A percentile compares a stretch with the other conserved stretches of the same genome.
Conservation (phyloP, 2,797 vertebrate species). For the Acanthornis magna region DNA sequence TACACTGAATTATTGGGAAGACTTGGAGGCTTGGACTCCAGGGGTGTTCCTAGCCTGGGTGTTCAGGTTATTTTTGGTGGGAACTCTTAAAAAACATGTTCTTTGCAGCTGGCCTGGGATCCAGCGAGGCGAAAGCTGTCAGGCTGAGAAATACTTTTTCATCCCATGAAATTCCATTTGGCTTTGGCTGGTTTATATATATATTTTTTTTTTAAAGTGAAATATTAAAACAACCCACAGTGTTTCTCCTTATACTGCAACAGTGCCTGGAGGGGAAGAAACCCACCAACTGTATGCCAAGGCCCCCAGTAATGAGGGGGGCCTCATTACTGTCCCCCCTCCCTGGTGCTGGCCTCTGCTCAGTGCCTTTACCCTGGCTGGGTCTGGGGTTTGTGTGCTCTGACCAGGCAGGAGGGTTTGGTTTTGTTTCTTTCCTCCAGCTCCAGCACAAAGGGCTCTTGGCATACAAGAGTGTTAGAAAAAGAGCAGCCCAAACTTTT, state of each 20-base stretch:
- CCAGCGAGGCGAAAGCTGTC: background rate
- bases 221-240: background rate
- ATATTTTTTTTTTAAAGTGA: background rate
- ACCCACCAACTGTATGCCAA: background rate
- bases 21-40: background rate
- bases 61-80: background rate
- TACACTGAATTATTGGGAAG: background rate
- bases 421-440: background rate
- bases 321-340: background rate
- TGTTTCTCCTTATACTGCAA: background rate
- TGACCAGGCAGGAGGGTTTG: background rate
- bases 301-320: background rate
- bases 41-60: background rate
- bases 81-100: background rate
- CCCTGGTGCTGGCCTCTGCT: background rate
- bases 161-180: background rate
- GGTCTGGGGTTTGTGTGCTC: background rate
- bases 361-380: background rate
- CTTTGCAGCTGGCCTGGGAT: background rate
- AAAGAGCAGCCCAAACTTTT: background rate
- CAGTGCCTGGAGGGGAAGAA: background rate
- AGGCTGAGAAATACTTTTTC: slow-evolving; percentile 9
- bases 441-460: background rate
- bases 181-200: background rate
- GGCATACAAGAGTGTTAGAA: background rate